Percentiles rank a stretch among this genome's conserved stretches.
phyloP scores from a whole-genome alignment of 2,888 invertebrate genomes.

The Eremobia ochroleuca region DNA sequence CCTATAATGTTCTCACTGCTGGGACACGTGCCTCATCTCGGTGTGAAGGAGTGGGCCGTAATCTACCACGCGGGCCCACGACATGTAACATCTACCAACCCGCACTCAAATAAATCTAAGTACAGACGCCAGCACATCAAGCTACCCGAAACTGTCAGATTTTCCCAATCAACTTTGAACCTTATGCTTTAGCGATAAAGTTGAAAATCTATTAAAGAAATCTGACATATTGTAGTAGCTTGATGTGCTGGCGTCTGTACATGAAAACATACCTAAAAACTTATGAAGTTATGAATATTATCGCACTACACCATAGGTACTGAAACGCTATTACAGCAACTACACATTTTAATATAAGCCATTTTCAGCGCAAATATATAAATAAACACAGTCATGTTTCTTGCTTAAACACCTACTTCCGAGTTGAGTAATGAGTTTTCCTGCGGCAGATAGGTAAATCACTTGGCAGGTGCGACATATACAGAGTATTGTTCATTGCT shows the following conservation, averaged over 20 bases:
- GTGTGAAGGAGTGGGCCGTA: too few species aligned
- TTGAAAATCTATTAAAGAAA: too few species aligned
- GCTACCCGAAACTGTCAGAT: too few species aligned
- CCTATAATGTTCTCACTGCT: too few species aligned
- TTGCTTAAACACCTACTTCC: conserved; percentile 38
- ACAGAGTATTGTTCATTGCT: conserved; percentile 31
- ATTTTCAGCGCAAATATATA: conserved; percentile 11
- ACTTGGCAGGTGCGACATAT: conserved; percentile 32
- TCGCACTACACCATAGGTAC: not conserved
- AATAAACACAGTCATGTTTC: conserved; percentile 30
- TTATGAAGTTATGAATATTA: not conserved
- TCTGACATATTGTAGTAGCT: too few species aligned
- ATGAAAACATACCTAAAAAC: not conserved
- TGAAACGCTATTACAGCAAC: not conserved
- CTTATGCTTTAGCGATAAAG: too few species aligned
- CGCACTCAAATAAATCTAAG: not conserved
- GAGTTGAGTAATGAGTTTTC: conserved; percentile 49
- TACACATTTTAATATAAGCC: conserved; percentile 17
- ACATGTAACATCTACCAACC: too few species aligned
- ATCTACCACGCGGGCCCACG: too few species aligned
- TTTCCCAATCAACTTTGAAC: too few species aligned
- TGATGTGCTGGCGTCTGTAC: too few species aligned
- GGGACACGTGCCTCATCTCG: too few species aligned
- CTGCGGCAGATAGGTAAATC: conserved; percentile 17
- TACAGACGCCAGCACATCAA: too few species aligned